These are phyloP conservation scores for Drosophila ananassae DNA, from an alignment of 1,140 invertebrate genomes.

Conservation along the genomic window DNA sequence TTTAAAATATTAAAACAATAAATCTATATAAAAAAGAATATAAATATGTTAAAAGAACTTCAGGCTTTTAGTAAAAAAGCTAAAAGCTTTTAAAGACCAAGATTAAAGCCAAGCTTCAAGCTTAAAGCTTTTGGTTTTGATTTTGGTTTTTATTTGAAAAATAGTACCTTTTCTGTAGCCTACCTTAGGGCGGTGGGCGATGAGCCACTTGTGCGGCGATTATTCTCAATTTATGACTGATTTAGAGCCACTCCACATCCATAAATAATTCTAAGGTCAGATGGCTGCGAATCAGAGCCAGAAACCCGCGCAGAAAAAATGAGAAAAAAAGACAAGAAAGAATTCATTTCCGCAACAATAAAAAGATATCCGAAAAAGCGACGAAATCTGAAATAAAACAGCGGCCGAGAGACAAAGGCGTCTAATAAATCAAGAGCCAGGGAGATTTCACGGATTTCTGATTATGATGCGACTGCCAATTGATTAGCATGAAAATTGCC, in stretches of 20 bases:
- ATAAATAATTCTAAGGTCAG: slow-evolving; percentile 38
- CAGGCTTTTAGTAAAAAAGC: neutral
- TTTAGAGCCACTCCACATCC: slow-evolving; percentile 26
- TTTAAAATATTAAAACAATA: too few species aligned
- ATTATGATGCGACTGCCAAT: slow-evolving; percentile 42
- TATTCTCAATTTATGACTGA: slow-evolving; percentile 45
- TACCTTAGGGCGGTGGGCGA: slow-evolving; percentile 14
- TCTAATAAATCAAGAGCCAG: slow-evolving; percentile 44
- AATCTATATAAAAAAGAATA: too few species aligned
- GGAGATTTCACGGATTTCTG: slow-evolving; percentile 54
- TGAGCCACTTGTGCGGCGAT: neutral
- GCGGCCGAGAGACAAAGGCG: slow-evolving; percentile 23
- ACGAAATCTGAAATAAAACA: neutral
- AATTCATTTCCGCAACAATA: slow-evolving; percentile 68
- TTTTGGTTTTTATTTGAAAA: too few species aligned
- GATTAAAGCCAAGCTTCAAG: slow-evolving; percentile 22
- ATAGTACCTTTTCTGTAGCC: neutral
- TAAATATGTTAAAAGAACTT: too few species aligned
- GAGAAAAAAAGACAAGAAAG: slow-evolving; percentile 12
- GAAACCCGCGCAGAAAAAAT: neutral
- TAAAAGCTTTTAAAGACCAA: neutral
- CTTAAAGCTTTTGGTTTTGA: slow-evolving; percentile 5
- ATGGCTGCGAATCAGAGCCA: slow-evolving; percentile 33
- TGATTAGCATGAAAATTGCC: slow-evolving; percentile 58
- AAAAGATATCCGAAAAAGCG: slow-evolving; percentile 24